Evolutionary conservation across 2,113 vertebrate genomes (phyloP).

Genomic region (Bubo blakistoni): DNA sequence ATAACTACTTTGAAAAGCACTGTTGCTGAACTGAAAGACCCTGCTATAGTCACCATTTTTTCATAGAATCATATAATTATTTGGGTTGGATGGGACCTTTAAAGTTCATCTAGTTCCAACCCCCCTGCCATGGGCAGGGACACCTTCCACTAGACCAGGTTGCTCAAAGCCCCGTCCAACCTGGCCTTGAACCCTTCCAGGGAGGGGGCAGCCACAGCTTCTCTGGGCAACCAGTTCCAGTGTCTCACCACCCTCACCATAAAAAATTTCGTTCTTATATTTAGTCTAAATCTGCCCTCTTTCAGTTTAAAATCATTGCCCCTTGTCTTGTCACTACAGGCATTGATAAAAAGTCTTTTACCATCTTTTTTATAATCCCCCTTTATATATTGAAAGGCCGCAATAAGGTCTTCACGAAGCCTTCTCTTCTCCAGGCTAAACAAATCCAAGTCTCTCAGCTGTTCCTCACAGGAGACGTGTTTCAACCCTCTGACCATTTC

Average conservation of each 20-base stretch:
- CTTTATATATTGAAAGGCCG: not conserved
- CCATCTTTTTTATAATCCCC: not conserved
- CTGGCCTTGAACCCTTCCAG: not conserved
- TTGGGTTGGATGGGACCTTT: not conserved
- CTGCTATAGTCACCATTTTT: not conserved
- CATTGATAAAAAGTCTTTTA: not conserved
- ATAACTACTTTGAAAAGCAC: not conserved
- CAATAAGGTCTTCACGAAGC: not conserved
- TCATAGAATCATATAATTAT: not conserved
- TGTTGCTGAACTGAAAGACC: not conserved
- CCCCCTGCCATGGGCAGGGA: not conserved
- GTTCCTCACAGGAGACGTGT: not conserved
- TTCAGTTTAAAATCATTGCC: not conserved
- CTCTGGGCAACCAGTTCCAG: not conserved
- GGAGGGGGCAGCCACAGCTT: not conserved
- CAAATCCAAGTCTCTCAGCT: not conserved
- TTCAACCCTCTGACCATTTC: not conserved
- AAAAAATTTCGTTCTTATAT: not conserved
- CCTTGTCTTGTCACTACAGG: not conserved
- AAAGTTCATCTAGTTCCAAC: not conserved
- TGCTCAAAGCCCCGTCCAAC: not conserved
- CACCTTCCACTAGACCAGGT: not conserved
- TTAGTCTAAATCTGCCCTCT: not conserved
- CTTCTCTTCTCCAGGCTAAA: not conserved
- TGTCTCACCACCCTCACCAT: accelerated